phyloP scores from a whole-genome alignment of 2,888 invertebrate species.

The Masnerella sp. region DNA sequence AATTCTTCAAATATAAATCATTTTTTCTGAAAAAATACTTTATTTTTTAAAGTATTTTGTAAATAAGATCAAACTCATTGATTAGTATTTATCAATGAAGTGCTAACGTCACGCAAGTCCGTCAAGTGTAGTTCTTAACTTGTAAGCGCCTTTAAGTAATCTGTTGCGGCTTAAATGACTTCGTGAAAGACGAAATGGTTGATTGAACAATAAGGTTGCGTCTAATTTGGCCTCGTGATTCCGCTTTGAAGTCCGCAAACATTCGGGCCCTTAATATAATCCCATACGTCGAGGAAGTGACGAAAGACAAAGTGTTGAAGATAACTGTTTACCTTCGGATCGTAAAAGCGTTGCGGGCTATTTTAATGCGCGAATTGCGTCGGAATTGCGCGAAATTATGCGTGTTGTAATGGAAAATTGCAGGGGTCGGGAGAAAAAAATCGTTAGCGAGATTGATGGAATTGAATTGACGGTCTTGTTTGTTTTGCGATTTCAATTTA shows the following conservation, averaged over 20 bases:
- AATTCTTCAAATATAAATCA: not conserved
- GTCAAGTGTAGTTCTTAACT: slow-evolving; percentile 27
- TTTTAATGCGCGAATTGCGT: slow-evolving; percentile 12
- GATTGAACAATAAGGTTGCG: slow-evolving; percentile 38
- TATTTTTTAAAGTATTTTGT: not conserved
- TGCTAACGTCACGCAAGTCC: slow-evolving; percentile 27
- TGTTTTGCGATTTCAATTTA: slow-evolving; percentile 10
- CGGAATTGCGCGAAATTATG: not conserved
- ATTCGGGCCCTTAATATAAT: slow-evolving; percentile 12
- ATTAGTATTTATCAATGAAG: slow-evolving; percentile 11
- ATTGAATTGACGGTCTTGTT: slow-evolving; percentile 8
- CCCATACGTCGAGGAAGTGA: slow-evolving; percentile 21
- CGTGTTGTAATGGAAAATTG: not conserved
- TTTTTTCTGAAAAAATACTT: not conserved
- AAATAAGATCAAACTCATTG: no score
- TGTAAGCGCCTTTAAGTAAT: slow-evolving; percentile 19
- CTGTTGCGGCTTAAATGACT: slow-evolving; percentile 21
- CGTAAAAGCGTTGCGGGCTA: slow-evolving; percentile 7
- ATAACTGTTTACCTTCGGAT: not conserved
- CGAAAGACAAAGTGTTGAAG: slow-evolving; percentile 7
- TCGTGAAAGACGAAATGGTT: slow-evolving; percentile 21
- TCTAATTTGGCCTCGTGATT: slow-evolving; percentile 27
- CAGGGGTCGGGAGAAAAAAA: slow-evolving; percentile 1
- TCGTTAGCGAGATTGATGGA: not conserved
- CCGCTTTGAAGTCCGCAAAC: slow-evolving; percentile 12